phyloP scores from a whole-genome alignment of 1,140 invertebrate species.

The Pogonus chalceus region DNA sequence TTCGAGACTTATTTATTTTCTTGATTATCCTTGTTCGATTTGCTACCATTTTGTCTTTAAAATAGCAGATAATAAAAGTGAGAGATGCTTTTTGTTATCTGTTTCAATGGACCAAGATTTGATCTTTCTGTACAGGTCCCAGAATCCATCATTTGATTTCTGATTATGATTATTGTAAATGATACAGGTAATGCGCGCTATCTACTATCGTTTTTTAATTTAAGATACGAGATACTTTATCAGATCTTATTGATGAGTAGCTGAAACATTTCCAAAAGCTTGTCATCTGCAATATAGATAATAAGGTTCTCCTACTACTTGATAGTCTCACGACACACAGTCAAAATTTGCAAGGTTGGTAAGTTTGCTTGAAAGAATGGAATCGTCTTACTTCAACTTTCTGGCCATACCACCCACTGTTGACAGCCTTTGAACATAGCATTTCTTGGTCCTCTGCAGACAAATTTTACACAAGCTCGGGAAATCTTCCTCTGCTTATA shows the following conservation, averaged over 20 bases:
- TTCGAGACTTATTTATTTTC: too few relatives aligned
- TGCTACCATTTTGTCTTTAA: too few relatives aligned
- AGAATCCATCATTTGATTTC: too few relatives aligned
- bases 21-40: too few relatives aligned
- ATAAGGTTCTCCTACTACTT: conserved; percentile 20
- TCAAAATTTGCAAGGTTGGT: conserved; percentile 20
- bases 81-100: too few relatives aligned
- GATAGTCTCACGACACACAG: conserved; percentile 23
- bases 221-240: conserved; percentile 9
- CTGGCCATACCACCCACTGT: neutral
- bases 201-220: conserved; percentile 2
- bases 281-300: conserved; percentile 14
- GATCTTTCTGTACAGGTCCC: too few relatives aligned
- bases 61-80: too few relatives aligned
- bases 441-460: conserved; percentile 7
- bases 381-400: conserved; percentile 9
- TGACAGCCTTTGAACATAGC: neutral
- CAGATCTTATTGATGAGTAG: conserved; percentile 8
- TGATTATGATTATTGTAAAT: too few relatives aligned
- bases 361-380: conserved; percentile 19
- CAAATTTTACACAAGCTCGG: conserved; percentile 8
- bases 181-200: too few relatives aligned
- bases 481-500: conserved; percentile 8
- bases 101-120: too few relatives aligned
- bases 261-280: conserved; percentile 9